Evolutionary conservation across 2,888 invertebrate species (phyloP), one percentile per base, ranked within the genome.

Genomic region (Leucophora obtusa): DNA sequence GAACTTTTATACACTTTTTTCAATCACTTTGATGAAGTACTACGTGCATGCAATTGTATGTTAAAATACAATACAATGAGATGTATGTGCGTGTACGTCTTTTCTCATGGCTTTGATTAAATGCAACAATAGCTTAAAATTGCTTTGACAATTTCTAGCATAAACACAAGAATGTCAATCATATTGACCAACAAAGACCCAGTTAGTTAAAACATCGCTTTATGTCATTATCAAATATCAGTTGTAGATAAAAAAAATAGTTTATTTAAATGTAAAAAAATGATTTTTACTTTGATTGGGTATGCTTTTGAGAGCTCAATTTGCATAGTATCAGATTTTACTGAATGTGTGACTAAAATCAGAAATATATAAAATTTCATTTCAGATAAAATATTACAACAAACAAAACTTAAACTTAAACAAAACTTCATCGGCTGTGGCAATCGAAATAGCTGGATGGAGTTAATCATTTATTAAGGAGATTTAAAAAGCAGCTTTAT

Each of bases 51-150:
- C 11, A 11, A 11, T 5, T 38, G 3, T 5, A 38, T 38, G 14
- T 38, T 14, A 4, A 38, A 38, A 1, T 35, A 38, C 1, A 38
- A 14, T 5, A 11, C 6, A 28, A 7, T 6, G 7, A 11, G 7
- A 7, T 28, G 38, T 38, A 6, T 11, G 11, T 35, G 35, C 2
- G 10, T 5, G 10, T 38, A 4, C 7, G 14, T 38, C 8, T 7
- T 38, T 38, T 28, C 51, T 14, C 28, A 28, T 10, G 33, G 18
- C 51, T 35, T 51, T 35, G 65, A 35, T 65, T 65, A 53, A 35
- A 65, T 51, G 18, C 53, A 33, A 15, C 65, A 35, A 33, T 53
- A 53, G 51, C 53, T 33, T 65, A 33, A 65, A 65, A 65, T n/a
- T 33, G 14, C 65, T 53, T 65, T 65, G 35, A 53, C 51, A 65